phyloP scores from a whole-genome alignment of 2,113 vertebrate species.

The Isurus oxyrinchus region DNA sequence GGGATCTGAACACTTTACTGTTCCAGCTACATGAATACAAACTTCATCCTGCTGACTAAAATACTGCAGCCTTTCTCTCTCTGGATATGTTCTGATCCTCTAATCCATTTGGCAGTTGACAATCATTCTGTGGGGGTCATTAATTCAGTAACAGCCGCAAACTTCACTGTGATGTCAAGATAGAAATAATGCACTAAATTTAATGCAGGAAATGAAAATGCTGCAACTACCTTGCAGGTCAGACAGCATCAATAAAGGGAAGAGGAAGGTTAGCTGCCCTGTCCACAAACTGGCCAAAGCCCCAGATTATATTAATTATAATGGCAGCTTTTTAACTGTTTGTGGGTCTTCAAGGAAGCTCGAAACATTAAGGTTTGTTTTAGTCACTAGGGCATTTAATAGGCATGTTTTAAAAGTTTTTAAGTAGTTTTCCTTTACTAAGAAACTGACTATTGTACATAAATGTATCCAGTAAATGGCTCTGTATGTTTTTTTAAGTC shows the following conservation, averaged over 20 bases:
- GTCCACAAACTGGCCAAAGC: neutral
- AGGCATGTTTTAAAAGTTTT: neutral
- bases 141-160: slow-evolving; percentile 11
- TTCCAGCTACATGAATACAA: neutral
- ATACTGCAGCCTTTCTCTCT: neutral
- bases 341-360: neutral
- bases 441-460: neutral
- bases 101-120: neutral
- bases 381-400: too few species aligned
- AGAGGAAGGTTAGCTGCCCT: neutral
- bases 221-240: neutral
- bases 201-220: neutral
- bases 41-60: neutral
- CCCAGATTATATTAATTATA: neutral
- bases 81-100: neutral
- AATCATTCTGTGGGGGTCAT: neutral
- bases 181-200: neutral
- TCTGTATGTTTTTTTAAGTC: neutral
- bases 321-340: neutral
- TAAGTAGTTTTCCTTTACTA: neutral
- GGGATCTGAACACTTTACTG: neutral
- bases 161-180: neutral
- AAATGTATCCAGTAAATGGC: neutral
- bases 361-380: neutral
- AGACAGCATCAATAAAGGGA: neutral